A percentile compares a stretch with the other conserved stretches of the same genome.
Conservation (phyloP, 2,797 vertebrate genomes). For the Macroramphosus scolopax region DNA sequence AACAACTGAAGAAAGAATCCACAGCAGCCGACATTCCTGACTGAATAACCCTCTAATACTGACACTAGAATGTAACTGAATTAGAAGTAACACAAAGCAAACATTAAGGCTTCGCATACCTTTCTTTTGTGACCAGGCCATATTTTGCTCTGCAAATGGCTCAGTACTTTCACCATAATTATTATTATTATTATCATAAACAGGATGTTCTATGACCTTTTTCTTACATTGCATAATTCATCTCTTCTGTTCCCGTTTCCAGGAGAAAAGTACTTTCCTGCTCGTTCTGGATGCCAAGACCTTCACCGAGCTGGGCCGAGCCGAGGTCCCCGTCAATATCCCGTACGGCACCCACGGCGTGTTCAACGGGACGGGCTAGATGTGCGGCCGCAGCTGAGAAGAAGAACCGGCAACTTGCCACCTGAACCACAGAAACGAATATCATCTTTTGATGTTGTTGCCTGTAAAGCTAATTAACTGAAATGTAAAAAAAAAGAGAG, state of each 20-base stretch:
- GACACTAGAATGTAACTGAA: too few relatives aligned
- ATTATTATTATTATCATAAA: too few relatives aligned
- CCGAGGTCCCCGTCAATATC: slow-evolving; percentile 86
- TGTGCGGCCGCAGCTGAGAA: slow-evolving; percentile 14
- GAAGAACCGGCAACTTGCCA: too few relatives aligned
- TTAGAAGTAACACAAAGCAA: too few relatives aligned
- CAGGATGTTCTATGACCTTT: slow-evolving; percentile 18
- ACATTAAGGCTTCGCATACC: too few relatives aligned
- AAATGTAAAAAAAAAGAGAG: slow-evolving; percentile 17
- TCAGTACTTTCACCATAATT: slow-evolving; percentile 7
- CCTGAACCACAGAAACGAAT: too few relatives aligned
- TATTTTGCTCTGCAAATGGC: too few relatives aligned
- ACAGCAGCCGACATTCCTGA: background rate
- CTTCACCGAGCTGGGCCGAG: slow-evolving; percentile 88
- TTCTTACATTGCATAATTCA: slow-evolving; percentile 8
- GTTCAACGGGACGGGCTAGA: slow-evolving; percentile 73
- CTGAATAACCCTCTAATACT: background rate
- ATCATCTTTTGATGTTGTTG: slow-evolving; percentile 28
- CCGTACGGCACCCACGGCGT: slow-evolving; percentile 89
- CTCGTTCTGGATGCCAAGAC: slow-evolving; percentile 89
- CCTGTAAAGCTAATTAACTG: slow-evolving; percentile 24
- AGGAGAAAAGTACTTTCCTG: slow-evolving; percentile 88
- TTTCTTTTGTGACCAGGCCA: too few relatives aligned
- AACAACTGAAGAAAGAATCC: background rate
- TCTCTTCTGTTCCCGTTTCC: slow-evolving; percentile 44